phyloP scores from a whole-genome alignment of 2,888 invertebrate species.

The Chloroclysta siterata region DNA sequence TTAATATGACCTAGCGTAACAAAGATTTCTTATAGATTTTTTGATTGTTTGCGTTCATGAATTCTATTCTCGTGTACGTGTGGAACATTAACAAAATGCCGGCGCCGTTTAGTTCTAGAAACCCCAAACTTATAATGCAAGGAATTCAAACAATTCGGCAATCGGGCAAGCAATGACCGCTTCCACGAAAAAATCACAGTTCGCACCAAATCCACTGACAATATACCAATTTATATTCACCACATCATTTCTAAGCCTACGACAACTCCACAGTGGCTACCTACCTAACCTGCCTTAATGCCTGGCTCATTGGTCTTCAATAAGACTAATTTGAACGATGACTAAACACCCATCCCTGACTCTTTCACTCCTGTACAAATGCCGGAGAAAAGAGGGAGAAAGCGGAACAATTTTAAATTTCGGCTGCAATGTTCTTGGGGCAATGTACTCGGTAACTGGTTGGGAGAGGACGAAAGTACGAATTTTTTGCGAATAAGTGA shows the following conservation, averaged over 20 bases:
- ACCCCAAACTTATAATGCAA: not conserved
- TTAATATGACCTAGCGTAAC: no score
- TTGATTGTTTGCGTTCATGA: no score
- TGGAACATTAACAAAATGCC: no score
- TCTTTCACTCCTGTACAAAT: slow-evolving; percentile 53
- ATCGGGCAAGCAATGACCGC: not conserved
- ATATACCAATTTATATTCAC: slow-evolving; percentile 34
- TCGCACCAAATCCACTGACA: slow-evolving; percentile 7
- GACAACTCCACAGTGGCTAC: slow-evolving; percentile 65
- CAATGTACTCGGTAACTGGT: slow-evolving; percentile 80
- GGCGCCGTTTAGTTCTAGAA: no score
- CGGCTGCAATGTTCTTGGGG: slow-evolving; percentile 70
- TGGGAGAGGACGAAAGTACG: slow-evolving; percentile 82
- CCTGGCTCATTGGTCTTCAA: slow-evolving; percentile 70
- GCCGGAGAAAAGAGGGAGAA: slow-evolving; percentile 59
- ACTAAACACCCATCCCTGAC: slow-evolving; percentile 62
- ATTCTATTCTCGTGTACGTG: no score
- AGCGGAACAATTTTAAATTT: slow-evolving; percentile 73
- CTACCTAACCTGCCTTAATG: slow-evolving; percentile 83
- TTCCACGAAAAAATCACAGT: slow-evolving; percentile 9
- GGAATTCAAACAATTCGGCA: not conserved
- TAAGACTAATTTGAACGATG: slow-evolving; percentile 66
- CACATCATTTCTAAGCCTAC: slow-evolving; percentile 62
- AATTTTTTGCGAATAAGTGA: slow-evolving; percentile 73
- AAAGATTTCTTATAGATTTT: no score